These are phyloP conservation scores for Poecilobothrus nobilitatus DNA, from an alignment of 2,888 invertebrate species.

Conservation along the genomic window DNA sequence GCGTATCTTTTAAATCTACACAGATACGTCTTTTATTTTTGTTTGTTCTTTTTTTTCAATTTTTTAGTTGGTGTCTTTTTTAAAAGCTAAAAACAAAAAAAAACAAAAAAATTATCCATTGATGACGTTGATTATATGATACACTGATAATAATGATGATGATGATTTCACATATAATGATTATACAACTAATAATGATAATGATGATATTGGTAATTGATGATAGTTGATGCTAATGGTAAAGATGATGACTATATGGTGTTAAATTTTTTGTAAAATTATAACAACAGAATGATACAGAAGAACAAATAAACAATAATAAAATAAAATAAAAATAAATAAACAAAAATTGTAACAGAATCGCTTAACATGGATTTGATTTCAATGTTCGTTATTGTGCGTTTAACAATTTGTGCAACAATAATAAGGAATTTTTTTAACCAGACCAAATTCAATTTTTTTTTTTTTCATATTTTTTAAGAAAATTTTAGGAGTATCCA, in stretches of 20 bases:
- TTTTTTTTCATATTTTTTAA: neutral
- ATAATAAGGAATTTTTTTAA: neutral
- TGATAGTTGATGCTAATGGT: neutral
- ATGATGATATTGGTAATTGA: neutral
- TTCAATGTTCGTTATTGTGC: neutral
- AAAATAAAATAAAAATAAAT: neutral
- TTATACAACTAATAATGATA: constrained; percentile 5
- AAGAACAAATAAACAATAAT: neutral
- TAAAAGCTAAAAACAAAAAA: no score
- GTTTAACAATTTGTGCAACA: neutral
- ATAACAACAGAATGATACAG: neutral
- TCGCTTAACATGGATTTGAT: constrained; percentile 4
- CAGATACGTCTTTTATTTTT: neutral
- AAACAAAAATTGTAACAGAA: neutral
- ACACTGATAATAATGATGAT: constrained; percentile 7
- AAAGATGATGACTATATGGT: constrained; percentile 7
- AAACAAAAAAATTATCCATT: neutral
- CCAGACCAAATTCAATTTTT: neutral
- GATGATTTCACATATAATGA: neutral
- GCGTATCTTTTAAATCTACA: neutral
- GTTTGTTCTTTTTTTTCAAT: neutral
- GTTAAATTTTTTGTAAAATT: neutral
- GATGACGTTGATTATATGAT: constrained; percentile 20
- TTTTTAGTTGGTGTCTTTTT: neutral
- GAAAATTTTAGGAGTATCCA: no score